Evolutionary conservation across 2,888 invertebrate species (phyloP).

Genomic region (Pterostichus madidus): DNA sequence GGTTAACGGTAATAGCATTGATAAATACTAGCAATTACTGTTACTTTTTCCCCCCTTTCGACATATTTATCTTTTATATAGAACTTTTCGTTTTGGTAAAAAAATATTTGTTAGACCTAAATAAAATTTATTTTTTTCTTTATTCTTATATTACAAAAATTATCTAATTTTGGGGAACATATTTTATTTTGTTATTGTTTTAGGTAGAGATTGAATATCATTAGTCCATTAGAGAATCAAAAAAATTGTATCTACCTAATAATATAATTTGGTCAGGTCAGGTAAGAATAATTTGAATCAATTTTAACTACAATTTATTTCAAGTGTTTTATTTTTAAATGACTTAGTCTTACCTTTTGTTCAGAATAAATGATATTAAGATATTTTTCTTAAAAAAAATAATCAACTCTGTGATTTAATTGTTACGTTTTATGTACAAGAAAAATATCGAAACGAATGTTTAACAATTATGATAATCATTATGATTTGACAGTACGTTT

Average conservation of each 20-base stretch:
- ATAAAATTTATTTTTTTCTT: constrained; percentile 13
- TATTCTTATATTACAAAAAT: neutral
- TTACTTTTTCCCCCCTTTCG: constrained; percentile 51
- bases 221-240: neutral
- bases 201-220: constrained; percentile 1
- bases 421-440: no score
- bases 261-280: neutral
- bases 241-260: neutral
- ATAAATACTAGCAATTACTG: constrained; percentile 61
- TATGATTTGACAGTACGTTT: no score
- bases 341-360: no score
- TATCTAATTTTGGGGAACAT: neutral
- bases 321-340: no score
- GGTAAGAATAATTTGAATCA: no score
- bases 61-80: constrained; percentile 50
- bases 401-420: no score
- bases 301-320: no score
- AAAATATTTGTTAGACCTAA: constrained; percentile 33
- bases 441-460: no score
- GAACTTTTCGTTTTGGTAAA: constrained; percentile 16
- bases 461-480: no score
- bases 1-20: constrained; percentile 67
- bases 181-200: constrained; percentile 16
- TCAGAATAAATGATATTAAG: no score
- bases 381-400: no score